Evolutionary conservation across 2,797 vertebrate species (phyloP).

Genomic region (Rousettus madagascariensis): DNA sequence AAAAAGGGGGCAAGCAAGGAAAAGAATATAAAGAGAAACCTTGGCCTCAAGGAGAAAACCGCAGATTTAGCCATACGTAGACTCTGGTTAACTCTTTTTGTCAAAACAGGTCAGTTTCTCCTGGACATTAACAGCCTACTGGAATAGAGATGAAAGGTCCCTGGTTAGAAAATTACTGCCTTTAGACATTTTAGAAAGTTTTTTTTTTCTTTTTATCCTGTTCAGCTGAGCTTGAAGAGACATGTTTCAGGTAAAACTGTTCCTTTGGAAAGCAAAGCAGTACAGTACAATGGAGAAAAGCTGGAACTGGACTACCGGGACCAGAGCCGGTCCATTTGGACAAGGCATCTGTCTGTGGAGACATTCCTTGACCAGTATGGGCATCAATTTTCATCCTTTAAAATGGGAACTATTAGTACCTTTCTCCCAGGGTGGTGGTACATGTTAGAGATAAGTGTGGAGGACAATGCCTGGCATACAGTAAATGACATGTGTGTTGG

Average conservation of each 20-base stretch:
- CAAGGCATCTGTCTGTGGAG: fast-evolving
- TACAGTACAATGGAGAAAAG: background rate
- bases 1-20: no score
- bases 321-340: fast-evolving
- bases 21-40: background rate
- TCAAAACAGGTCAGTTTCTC: background rate
- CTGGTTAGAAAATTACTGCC: background rate
- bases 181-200: background rate
- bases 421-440: background rate
- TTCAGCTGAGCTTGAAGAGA: background rate
- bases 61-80: fast-evolving
- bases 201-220: background rate
- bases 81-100: background rate
- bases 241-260: background rate
- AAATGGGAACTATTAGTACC: background rate
- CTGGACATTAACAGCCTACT: background rate
- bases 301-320: background rate
- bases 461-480: no score
- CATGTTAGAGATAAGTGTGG: fast-evolving
- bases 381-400: background rate
- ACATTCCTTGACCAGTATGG: background rate
- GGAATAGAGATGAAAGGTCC: background rate
- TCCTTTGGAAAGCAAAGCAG: background rate
- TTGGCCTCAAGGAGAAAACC: background rate
- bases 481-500: background rate